Conservation (phyloP, 1,140 invertebrate species). For the Drosophila bocqueti region DNA sequence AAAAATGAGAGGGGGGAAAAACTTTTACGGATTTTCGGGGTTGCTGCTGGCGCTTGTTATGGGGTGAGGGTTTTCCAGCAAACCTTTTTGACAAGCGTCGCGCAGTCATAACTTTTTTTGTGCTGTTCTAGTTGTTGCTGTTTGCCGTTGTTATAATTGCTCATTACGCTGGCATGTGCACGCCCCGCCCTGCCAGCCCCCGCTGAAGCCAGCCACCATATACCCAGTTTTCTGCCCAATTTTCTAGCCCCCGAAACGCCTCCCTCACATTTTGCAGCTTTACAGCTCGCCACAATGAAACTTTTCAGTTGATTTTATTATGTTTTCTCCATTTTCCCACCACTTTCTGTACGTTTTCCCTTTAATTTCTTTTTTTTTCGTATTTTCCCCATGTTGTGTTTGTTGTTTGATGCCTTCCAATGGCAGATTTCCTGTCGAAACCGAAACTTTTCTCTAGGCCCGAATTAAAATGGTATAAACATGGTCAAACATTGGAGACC, state of each 20-base stretch:
- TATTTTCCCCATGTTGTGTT: constrained; percentile 40
- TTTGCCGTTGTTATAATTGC: constrained; percentile 46
- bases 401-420: constrained; percentile 73
- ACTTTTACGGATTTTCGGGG: constrained; percentile 16
- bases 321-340: constrained; percentile 34
- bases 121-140: constrained; percentile 57
- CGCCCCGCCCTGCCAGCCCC: constrained; percentile 2
- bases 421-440: constrained; percentile 66
- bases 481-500: constrained; percentile 42
- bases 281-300: constrained; percentile 80
- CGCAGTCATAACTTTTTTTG: constrained; percentile 76
- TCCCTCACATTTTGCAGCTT: constrained; percentile 58
- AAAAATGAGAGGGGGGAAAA: constrained; percentile 4
- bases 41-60: not conserved
- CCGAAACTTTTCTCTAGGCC: constrained; percentile 51
- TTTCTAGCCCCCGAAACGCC: not conserved
- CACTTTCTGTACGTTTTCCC: constrained; percentile 22
- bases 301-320: constrained; percentile 61
- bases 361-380: constrained; percentile 16
- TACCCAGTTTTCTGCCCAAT: not conserved
- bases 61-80: constrained; percentile 22
- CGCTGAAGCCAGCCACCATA: not conserved
- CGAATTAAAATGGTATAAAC: constrained; percentile 65
- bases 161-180: constrained; percentile 64
- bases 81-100: constrained; percentile 76